Base-by-base conservation (phyloP, 2,888 invertebrate genomes). In the Mythimna vitellina region DNA sequence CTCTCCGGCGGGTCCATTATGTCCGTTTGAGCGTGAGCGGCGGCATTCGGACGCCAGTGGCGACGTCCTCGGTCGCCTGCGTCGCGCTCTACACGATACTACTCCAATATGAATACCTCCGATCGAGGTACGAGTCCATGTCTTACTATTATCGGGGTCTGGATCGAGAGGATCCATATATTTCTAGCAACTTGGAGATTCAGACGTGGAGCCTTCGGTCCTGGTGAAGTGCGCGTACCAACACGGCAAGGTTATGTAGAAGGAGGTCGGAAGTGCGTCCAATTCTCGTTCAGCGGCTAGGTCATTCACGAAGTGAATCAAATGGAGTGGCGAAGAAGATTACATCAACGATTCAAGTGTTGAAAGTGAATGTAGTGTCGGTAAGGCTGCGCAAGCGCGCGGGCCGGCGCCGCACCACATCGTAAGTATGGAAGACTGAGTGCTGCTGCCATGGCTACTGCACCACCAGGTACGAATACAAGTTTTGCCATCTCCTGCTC, bases 41-140 rank as follows among this genome's bases (percentile, higher is more conserved):
- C 90, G 93, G 93, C 95, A 95, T 95, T 95, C 94, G 93, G 94
- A 93, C 94, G 94, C 92, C 90, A 92, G 93, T 94, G 94, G 95
- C 93, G 94, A 93, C 94, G 93, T 92, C 93, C 92, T 88, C 94
- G 94, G 94, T 93, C 92, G 93, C 93, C 90, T 94, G 92, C 89
- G 91, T 87, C 91, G 93, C 93, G 93, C 93, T 92, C 90, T 88
- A 81, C 88, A 86, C 91, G 86, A 88, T 90, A 88, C 84, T 86
- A 83, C 90, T 85, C 69, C 93, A 93, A 90, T 89, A 96, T 96
- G 96, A 95, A 92, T 90, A 92, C 93, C 94, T 93, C 95, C 91
- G 95, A 94, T 83, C 91, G 92, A 93, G 94, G 94, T 94, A 94
- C 92, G 92, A 86, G 82, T 86, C 77, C 86, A 87, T 87, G 87